phyloP scores from a whole-genome alignment of 2,113 vertebrate species.

The Athene cunicularia region DNA sequence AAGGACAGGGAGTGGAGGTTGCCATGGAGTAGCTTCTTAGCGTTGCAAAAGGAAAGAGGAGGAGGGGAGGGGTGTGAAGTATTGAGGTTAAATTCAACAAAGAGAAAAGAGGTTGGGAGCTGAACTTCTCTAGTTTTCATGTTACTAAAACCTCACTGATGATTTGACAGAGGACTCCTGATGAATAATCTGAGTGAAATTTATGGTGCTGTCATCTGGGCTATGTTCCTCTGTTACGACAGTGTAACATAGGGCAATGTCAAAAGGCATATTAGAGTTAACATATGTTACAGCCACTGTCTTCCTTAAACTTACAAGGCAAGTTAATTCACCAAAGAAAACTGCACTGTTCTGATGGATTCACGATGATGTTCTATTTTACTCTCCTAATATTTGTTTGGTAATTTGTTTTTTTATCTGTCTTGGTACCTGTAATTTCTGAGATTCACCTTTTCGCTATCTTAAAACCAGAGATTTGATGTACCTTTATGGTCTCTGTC shows the following conservation, averaged over 20 bases:
- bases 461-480: background rate
- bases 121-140: background rate
- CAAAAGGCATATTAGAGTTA: background rate
- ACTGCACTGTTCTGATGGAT: background rate
- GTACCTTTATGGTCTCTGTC: background rate
- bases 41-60: background rate
- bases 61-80: too few species aligned
- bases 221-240: background rate
- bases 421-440: background rate
- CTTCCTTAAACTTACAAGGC: background rate
- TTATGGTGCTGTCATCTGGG: background rate
- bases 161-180: background rate
- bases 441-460: background rate
- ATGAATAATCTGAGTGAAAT: background rate
- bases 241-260: background rate
- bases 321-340: background rate
- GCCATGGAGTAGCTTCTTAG: background rate
- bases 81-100: background rate
- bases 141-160: background rate
- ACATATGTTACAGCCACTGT: background rate
- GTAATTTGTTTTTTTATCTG: background rate
- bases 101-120: background rate
- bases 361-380: background rate
- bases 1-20: background rate
- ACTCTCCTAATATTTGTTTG: background rate